Evolutionary conservation across 2,113 vertebrate species (phyloP), one percentile per base, ranked within the genome.

Genomic region (Lynx canadensis): DNA sequence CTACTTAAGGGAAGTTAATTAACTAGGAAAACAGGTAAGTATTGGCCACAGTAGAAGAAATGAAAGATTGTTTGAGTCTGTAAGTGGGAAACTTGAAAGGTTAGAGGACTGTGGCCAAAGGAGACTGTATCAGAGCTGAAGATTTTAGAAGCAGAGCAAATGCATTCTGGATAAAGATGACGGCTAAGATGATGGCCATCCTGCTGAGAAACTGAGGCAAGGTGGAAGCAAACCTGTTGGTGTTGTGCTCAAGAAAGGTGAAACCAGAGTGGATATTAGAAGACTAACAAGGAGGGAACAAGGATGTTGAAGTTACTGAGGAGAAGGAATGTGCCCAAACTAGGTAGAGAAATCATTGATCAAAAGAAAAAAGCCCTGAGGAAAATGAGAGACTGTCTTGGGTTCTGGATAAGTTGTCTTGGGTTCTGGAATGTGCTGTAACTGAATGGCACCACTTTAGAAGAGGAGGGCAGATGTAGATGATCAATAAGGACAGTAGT

Each of bases 11-110:
- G 66, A 96, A 95, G 93, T 78, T 91, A 91, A 91, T 88, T 95
- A 90, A 74, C 82, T 52, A 78, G 85, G 94, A 87, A 97, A 95
- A 93, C 63, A 89, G 97, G 85, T 97, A 97, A 97, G 92, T 91
- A 66, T 21, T 76, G 16, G 57, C 31, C 80, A 84, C 41, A 55
- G 57, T 94, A 95, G 87, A 95, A 85, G n/a, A 95, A 95, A 89
- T 94, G 71, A 90, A 85, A 97, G 94, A 73, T 94, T 33, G 25
- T 63, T 68, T 31, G 74, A 94, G 38, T 73, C 71, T 95, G 65
- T 87, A 80, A 93, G 25, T 66, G 36, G 6, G 31, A 48, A 68
- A 89, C 88, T 81, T 88, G 87, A 81, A 96, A 97, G 91, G 90
- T 97, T 36, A 96, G 89, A 91, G 23, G 76, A 88, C 12, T 94